Conservation (phyloP, 2,888 invertebrate species). For the Acanthoscelides obtectus region DNA sequence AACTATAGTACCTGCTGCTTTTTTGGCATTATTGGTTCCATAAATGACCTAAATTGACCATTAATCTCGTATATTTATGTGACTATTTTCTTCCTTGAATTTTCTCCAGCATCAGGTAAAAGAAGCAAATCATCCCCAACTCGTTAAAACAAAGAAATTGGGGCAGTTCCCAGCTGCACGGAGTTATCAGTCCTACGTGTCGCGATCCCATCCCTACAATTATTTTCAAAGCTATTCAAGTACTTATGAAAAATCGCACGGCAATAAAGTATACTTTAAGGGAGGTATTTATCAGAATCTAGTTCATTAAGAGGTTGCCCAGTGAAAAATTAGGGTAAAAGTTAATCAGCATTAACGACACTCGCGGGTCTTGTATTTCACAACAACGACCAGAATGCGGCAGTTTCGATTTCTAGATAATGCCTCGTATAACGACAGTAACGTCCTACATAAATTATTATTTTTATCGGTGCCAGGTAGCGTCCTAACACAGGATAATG, state of each 20-base stretch:
- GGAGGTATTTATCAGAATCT: slow-evolving; percentile 28
- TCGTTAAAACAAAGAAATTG: neutral
- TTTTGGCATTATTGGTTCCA: no score
- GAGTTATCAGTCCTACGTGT: neutral
- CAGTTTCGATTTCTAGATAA: slow-evolving; percentile 8
- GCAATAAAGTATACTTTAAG: slow-evolving; percentile 13
- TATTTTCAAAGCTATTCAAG: slow-evolving; percentile 3
- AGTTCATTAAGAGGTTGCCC: slow-evolving; percentile 27
- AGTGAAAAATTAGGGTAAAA: slow-evolving; percentile 30
- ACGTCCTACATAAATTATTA: neutral
- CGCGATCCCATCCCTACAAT: neutral
- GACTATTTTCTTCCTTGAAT: no score
- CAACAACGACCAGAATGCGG: slow-evolving; percentile 30
- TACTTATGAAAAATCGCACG: slow-evolving; percentile 1
- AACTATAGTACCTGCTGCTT: no score
- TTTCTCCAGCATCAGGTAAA: neutral
- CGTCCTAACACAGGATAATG: no score
- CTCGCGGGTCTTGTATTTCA: slow-evolving; percentile 30
- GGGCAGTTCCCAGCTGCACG: neutral
- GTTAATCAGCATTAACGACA: slow-evolving; percentile 33
- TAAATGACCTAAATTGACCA: no score
- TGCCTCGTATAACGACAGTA: neutral
- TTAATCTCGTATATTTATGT: no score
- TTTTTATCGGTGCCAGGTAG: neutral
- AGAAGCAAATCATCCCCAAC: neutral